Evolutionary conservation across 2,113 vertebrate species (phyloP), one percentile per base, ranked within the genome.

Genomic region (Platichthys flesus): DNA sequence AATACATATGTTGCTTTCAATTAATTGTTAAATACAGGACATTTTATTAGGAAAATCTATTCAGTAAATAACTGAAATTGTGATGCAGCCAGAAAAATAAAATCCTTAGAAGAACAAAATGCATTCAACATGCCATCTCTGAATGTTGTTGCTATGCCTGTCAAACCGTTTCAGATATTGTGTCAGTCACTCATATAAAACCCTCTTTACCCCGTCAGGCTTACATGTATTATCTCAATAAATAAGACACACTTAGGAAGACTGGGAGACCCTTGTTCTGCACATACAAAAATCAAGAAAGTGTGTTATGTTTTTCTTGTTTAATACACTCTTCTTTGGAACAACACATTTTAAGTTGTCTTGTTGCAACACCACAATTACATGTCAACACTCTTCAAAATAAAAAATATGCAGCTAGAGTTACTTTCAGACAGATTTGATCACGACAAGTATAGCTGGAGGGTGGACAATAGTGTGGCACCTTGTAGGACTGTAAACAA

Each of bases 331-430:
- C 88, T 83, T 60, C 31, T 84, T 63, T 63, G 85, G 59, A 71
- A 72, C 67, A 55, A 90, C 78, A 90, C 56, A 83, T 77, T 62
- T 85, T 66, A 76, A 87, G 74, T 83, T 21, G 57, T 73, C 26
- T 81, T 82, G 88, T 88, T 81, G 83, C 75, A 89, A 88, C 85
- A 87, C 57, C 68, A 91, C 88, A 87, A 65, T 79, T 55, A 90
- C 74, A 91, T 73, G 87, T 79, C 47, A 71, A 91, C 71, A 86
- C 68, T 18, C 16, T 51, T 87, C 78, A 67, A 42, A 42, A 42
- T 79, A 64, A 42, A 62, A 74, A 61, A 68, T 71, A 90, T 54
- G 4, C 74, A 76, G 42, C 58, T 57, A 69, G 62, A 84, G 82
- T 71, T 81, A 88, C 81, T 87, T 54, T 86, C 80, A 58, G 73